phyloP scores from a whole-genome alignment of 2,888 invertebrate species.

The Romanomermis culicivorax region DNA sequence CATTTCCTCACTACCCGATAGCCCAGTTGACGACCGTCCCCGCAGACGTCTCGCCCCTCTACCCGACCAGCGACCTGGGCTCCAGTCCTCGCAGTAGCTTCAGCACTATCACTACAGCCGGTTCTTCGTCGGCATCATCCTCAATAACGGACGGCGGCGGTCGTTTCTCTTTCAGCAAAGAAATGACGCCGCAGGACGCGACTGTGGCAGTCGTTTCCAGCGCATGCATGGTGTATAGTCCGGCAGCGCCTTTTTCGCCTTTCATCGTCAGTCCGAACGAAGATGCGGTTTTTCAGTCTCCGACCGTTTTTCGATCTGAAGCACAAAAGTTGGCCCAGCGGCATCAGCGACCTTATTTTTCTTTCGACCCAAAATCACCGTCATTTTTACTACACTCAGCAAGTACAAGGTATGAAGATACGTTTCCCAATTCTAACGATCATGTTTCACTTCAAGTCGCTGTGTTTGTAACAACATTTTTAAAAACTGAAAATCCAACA shows the following conservation, averaged over 20 bases:
- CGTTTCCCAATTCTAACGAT: too few species aligned
- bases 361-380: slow-evolving; percentile 5
- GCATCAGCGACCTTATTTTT: too few species aligned
- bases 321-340: too few species aligned
- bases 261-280: slow-evolving; percentile 18
- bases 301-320: too few species aligned
- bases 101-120: neutral
- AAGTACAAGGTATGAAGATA: too few species aligned
- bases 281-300: too few species aligned
- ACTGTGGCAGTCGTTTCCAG: slow-evolving; percentile 18
- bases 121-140: neutral
- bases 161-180: too few species aligned
- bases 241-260: slow-evolving; percentile 24
- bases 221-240: slow-evolving; percentile 20
- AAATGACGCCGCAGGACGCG: too few species aligned
- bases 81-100: slow-evolving; percentile 16
- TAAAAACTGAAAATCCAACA: too few species aligned
- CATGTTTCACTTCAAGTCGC: too few species aligned
- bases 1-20: neutral
- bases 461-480: too few species aligned
- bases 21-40: slow-evolving; percentile 13
- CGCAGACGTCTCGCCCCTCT: slow-evolving; percentile 22
- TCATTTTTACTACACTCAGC: neutral
- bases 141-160: neutral
- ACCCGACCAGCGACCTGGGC: slow-evolving; percentile 26